A percentile compares a stretch with the other conserved stretches of the same genome.
Conservation (phyloP, 2,888 invertebrate species). For the Trachelus iudaicus region DNA sequence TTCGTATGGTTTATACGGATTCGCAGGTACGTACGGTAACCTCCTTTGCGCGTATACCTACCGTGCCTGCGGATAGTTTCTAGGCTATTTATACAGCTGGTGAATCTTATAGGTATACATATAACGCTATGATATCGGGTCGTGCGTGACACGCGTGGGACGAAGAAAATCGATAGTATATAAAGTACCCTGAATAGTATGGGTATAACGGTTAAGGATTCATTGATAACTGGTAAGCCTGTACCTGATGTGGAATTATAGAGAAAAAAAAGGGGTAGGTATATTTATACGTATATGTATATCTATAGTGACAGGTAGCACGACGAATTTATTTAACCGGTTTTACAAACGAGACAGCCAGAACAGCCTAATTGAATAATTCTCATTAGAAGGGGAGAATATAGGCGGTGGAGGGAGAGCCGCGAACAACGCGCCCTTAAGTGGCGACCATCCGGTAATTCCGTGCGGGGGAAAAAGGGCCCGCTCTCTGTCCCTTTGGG, state of each 20-base stretch:
- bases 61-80: not conserved
- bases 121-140: not conserved
- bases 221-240: not conserved
- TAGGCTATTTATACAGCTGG: not conserved
- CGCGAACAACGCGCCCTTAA: not conserved
- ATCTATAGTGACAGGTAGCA: not conserved
- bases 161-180: not conserved
- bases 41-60: not conserved
- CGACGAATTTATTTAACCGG: slow-evolving; percentile 22
- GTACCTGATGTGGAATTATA: not conserved
- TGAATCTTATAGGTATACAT: not conserved
- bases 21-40: not conserved
- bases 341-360: not conserved
- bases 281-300: not conserved
- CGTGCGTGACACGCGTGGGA: not conserved
- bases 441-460: not conserved
- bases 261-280: not conserved
- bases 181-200: not conserved
- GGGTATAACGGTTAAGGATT: not conserved
- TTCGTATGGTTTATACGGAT: slow-evolving; percentile 17
- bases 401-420: not conserved
- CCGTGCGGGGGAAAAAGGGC: not conserved
- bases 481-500: not conserved
- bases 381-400: slow-evolving; percentile 9
- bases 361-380: slow-evolving; percentile 26